Base-by-base conservation (phyloP, 2,113 vertebrate genomes). In the Neotragus moschatus region DNA sequence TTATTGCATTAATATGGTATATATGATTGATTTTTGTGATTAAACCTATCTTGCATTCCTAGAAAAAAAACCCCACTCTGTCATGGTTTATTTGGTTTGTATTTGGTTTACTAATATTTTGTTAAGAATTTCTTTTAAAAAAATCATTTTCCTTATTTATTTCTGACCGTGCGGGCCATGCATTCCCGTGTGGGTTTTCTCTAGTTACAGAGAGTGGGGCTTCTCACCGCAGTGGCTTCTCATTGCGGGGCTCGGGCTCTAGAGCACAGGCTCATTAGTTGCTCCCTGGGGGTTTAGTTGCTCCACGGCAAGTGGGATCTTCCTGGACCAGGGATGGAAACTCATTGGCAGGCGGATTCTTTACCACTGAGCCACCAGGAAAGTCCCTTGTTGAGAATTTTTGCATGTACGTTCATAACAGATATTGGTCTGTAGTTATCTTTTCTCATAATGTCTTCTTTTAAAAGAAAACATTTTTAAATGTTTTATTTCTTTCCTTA, bases 201-300 rank as follows among this genome's bases (percentile, higher is more conserved):
- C 12, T 75, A 43, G 23, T 15, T 8, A 14, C 36, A 26, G 39
- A 43, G 23, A 33, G 39, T 0, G 2, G 39, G 39, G 23, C 70
- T 43, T 26, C 23, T 15, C 70, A 4, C 12, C 4, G 39, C 36
- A 3, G 70, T 6, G 66, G 10, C 66, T 12, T 39, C 36, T 25
- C 10, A 4, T 11, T 13, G 36, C 11, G 3, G 70, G 26, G 36
- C n/a, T 39, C 12, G 6, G 70, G 39, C 70, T 7, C 70, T 7
- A 43, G 70, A 73, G 6, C 36, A 13, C 36, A 73, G 70, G 36
- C 36, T 73, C 10, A 25, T 0, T 26, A 14, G 39, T 25, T 26
- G 12, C 12, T 7, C 70, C 0, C 3, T 39, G 23, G 0, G 11
- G 21, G 39, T 43, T 43, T 43, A 75, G 23, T 7, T 26, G 13